These are phyloP conservation scores for Stegastes partitus DNA, from an alignment of 2,113 vertebrate species.

Conservation along the genomic window DNA sequence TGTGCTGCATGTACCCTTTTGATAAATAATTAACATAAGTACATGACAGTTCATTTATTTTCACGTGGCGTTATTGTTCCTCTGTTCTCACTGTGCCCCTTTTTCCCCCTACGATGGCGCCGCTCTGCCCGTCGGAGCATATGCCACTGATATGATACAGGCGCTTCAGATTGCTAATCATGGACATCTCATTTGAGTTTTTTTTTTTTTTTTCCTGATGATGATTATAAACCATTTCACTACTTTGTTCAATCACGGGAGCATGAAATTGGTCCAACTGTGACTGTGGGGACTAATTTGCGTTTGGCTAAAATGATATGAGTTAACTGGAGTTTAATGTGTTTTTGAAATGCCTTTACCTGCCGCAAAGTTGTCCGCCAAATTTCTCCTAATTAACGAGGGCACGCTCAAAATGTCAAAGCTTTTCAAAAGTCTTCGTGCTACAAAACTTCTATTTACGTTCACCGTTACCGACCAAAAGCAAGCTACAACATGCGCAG, in stretches of 20 bases:
- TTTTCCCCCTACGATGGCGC: neutral
- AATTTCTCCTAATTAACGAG: neutral
- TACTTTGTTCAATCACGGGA: slow-evolving; percentile 73
- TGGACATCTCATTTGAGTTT: slow-evolving; percentile 45
- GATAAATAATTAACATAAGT: slow-evolving; percentile 59
- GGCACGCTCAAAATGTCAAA: neutral
- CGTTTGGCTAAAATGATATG: slow-evolving; percentile 71
- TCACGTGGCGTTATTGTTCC: slow-evolving; percentile 17
- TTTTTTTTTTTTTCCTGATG: slow-evolving; percentile 38
- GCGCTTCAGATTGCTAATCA: slow-evolving; percentile 39
- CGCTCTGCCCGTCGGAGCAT: slow-evolving; percentile 10
- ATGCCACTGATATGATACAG: slow-evolving; percentile 18
- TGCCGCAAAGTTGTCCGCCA: slow-evolving; percentile 10
- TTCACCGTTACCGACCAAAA: too few species aligned
- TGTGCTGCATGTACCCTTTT: slow-evolving; percentile 31
- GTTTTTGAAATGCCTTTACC: slow-evolving; percentile 61
- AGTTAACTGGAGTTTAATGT: slow-evolving; percentile 65
- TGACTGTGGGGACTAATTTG: slow-evolving; percentile 75
- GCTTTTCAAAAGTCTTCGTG: neutral
- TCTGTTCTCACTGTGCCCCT: neutral
- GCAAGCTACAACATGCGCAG: too few species aligned
- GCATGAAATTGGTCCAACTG: slow-evolving; percentile 80
- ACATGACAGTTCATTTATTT: slow-evolving; percentile 68
- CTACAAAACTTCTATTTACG: too few species aligned
- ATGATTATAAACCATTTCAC: slow-evolving; percentile 64